Percentiles rank a stretch among this genome's conserved stretches.
These are phyloP conservation scores for Phalacrocorax pelagicus DNA, from an alignment of 2,113 vertebrate genomes.

Conservation along the genomic window DNA sequence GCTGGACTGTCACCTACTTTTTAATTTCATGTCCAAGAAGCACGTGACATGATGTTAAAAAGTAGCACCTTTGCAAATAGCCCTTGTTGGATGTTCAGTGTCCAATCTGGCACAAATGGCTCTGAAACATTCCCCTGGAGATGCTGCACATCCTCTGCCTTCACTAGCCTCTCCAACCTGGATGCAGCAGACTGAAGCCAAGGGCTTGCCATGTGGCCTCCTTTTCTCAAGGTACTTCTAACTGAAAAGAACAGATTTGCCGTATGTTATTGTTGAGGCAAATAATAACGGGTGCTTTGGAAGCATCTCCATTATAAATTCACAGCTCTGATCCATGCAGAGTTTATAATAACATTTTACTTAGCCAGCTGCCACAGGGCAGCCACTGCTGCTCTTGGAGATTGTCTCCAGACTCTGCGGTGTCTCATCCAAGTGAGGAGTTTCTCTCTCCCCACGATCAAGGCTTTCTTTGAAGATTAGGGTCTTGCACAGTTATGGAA, in stretches of 20 bases:
- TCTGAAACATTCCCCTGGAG: neutral
- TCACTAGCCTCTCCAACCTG: accelerated
- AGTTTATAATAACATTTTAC: conserved; percentile 56
- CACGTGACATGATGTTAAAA: neutral
- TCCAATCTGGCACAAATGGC: neutral
- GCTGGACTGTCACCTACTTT: neutral
- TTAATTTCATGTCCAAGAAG: neutral
- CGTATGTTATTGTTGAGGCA: neutral
- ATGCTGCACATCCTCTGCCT: neutral
- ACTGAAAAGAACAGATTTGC: conserved; percentile 3
- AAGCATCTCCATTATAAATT: conserved; percentile 45
- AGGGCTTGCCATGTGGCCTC: neutral
- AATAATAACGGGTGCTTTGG: conserved; percentile 19
- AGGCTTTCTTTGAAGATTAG: conserved; percentile 53
- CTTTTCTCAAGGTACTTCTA: neutral
- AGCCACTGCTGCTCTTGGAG: conserved; percentile 36
- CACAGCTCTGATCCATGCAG: conserved; percentile 62
- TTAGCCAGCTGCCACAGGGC: conserved; percentile 34
- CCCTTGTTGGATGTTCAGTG: neutral
- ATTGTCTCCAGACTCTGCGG: neutral
- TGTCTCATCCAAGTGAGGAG: conserved; percentile 16
- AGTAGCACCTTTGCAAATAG: neutral
- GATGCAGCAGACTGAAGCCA: neutral
- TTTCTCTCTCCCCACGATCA: conserved; percentile 22
- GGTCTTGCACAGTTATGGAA: conserved; percentile 11